Base-by-base conservation (phyloP, 2,797 vertebrate species). In the Rhyacichthys aspro region DNA sequence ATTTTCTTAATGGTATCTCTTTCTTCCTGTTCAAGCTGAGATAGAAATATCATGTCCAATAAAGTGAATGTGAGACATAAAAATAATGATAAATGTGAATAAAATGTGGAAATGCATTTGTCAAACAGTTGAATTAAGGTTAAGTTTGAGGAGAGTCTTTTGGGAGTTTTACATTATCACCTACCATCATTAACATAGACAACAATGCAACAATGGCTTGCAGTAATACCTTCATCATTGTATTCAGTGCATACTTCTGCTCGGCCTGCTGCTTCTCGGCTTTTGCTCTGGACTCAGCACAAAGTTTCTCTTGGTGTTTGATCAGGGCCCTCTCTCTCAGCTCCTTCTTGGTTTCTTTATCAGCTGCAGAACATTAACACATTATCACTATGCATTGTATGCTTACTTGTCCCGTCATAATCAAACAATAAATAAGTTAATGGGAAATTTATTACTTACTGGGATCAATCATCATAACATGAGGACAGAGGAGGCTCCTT, bases 21-120 rank as follows among this genome's bases (percentile, higher is more conserved):
- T 81, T 94, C 91, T 46, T 92, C 87, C 58, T 93, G 89, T 83
- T 98, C 96, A 18, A 98, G 90, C 97, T 98, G 67, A 82, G 76
- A 67, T 5, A 37, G 9, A 1, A 63, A 6, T 5, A 4, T 28
- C 23, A 28, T 28, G 23, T 28, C 7, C n/a, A n/a, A n/a, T n/a
- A n/a, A n/a, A n/a, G n/a, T n/a, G n/a, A n/a, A n/a, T n/a, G n/a
- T n/a, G n/a, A n/a, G n/a, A n/a, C n/a, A n/a, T n/a, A n/a, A n/a
- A n/a, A n/a, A n/a, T n/a, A n/a, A n/a, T n/a, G n/a, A n/a, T n/a
- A n/a, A 41, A 3, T 54, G 2, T 41, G 12, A 9, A 28, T 28
- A 23, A 32, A 18, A 2, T 39, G 9, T 16, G 23, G n/a, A n/a
- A n/a, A n/a, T n/a, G n/a, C n/a, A n/a, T n/a, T n/a, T n/a, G n/a